These are phyloP conservation scores for Diachasmimorpha longicaudata DNA, from an alignment of 1,140 invertebrate genomes.

Conservation along the genomic window DNA sequence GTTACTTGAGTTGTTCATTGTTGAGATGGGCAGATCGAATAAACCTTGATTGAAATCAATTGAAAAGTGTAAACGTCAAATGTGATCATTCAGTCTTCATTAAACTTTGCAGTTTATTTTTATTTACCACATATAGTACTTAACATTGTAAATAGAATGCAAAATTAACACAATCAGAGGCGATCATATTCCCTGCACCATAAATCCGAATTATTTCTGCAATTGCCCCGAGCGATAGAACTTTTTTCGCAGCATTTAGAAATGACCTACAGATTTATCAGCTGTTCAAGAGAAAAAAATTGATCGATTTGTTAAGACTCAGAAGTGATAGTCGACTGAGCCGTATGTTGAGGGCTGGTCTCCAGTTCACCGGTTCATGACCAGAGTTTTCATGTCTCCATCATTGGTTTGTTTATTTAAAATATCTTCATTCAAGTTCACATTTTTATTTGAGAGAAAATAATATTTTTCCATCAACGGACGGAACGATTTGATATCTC, in stretches of 20 bases:
- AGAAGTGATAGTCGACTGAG: too few species aligned
- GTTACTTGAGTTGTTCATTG: constrained; percentile 28
- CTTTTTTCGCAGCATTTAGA: too few species aligned
- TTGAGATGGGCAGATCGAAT: constrained; percentile 37
- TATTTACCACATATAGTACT: constrained; percentile 22
- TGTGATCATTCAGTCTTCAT: constrained; percentile 47
- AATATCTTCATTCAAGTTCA: too few species aligned
- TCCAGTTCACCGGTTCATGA: too few species aligned
- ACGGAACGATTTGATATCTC: not conserved
- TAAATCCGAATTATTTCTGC: not conserved
- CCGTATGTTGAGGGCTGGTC: too few species aligned
- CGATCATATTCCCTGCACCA: not conserved
- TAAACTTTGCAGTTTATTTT: constrained; percentile 43
- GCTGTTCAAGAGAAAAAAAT: too few species aligned
- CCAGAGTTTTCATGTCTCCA: too few species aligned
- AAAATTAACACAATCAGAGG: not conserved
- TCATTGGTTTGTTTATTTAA: too few species aligned
- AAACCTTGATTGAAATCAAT: constrained; percentile 57
- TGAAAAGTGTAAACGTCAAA: constrained; percentile 58
- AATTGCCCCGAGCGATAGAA: too few species aligned
- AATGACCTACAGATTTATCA: too few species aligned
- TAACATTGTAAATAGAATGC: constrained; percentile 29
- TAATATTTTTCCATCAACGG: not conserved
- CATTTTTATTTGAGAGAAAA: not conserved
- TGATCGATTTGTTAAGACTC: too few species aligned